phyloP scores from a whole-genome alignment of 2,113 vertebrate species.

The Oxygymnocypris stewartii region DNA sequence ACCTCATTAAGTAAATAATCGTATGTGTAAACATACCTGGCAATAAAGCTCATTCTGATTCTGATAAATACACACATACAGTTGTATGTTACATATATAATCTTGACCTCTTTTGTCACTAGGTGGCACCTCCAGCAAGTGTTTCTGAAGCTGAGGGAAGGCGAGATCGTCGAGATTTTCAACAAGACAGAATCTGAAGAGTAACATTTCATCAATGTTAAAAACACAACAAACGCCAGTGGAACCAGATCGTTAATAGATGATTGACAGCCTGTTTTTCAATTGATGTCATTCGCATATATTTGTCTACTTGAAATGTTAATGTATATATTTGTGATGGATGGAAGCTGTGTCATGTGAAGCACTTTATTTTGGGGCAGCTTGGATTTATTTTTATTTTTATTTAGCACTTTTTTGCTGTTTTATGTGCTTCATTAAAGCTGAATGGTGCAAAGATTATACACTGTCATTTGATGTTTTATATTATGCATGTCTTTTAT shows the following conservation, averaged over 20 bases:
- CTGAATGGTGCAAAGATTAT: not conserved
- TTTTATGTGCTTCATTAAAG: not conserved
- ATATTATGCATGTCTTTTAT: not conserved
- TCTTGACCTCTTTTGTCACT: slow-evolving; percentile 33
- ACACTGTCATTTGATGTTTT: not conserved
- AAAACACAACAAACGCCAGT: not conserved
- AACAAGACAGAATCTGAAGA: slow-evolving; percentile 20
- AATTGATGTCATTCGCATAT: not conserved
- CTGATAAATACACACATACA: not conserved
- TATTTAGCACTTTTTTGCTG: not conserved
- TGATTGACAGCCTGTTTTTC: not conserved
- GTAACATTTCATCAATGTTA: not conserved
- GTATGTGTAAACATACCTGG: no score
- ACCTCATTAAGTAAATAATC: not conserved
- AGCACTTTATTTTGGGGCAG: not conserved
- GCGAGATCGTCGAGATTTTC: slow-evolving; percentile 68
- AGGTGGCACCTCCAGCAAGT: slow-evolving; percentile 79
- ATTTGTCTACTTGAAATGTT: not conserved
- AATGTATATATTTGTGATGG: not conserved
- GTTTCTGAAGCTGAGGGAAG: slow-evolving; percentile 71
- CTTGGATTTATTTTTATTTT: not conserved
- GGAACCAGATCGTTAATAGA: not conserved
- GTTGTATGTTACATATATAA: not conserved
- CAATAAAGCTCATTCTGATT: no score
- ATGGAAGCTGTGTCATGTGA: not conserved